Base-by-base conservation (phyloP, 2,888 invertebrate genomes). In the Heliconius sara region DNA sequence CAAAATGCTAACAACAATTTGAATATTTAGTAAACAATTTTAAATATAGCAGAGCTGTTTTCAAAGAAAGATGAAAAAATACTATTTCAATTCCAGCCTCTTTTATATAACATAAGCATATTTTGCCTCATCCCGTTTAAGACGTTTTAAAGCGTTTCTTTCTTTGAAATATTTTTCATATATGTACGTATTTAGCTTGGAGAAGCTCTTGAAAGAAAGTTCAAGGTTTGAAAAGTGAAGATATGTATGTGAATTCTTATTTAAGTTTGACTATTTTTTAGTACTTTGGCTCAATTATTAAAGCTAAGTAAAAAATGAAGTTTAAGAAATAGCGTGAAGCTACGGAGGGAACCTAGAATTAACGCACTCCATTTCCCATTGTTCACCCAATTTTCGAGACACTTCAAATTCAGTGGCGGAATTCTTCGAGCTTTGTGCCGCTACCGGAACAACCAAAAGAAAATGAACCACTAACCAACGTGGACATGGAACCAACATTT, bases 71-170 rank as follows among this genome's bases (percentile, higher is more conserved):
- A 34, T 34, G 72, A 60, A 60, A 57, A 72, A 73, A 73, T 43
- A 57, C 72, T 66, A 78, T 78, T 76, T 34, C 13, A 25, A 34
- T n/a, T 68, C 57, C 57, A 57, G 57, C n/a, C n/a, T 73, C 57
- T 34, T 73, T 57, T n/a, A 73, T 16, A 63, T 65, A 19, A 25
- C 34, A 65, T 65, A 75, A 75, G 25, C 25, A 63, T 75, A 65
- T 75, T 73, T 65, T 75, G 25, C n/a, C 43, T 65, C 72, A 60
- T 73, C 75, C n/a, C 63, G 27, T 7, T 57, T 47, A 75, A 75
- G 65, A 65, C 25, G 39, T 65, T 75, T 72, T 72, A n/a, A 74
- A 63, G 25, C 34, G 63, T 39, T 65, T 75, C 74, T 74, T 63
- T 74, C 43, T 63, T 65, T 22, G 75, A 65, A 75, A 65, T 47